These are phyloP conservation scores for Polia nebulosa DNA, from an alignment of 2,888 invertebrate species.

Conservation along the genomic window DNA sequence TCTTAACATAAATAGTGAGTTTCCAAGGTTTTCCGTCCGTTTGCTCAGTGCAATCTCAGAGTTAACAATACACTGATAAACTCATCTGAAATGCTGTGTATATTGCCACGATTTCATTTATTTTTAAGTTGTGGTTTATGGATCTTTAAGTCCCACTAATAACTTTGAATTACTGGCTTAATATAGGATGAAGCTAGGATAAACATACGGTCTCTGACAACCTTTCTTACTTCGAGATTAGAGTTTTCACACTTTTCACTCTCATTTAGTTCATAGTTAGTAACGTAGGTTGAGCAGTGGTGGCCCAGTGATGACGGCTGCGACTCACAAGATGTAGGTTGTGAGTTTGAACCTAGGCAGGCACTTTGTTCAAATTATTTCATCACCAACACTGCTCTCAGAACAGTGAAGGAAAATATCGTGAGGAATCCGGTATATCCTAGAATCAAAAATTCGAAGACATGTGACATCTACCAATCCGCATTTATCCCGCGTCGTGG, in stretches of 20 bases:
- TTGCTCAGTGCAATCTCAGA: conserved; percentile 58
- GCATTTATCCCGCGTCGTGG: too few relatives aligned
- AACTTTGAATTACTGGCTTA: not conserved
- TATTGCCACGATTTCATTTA: conserved; percentile 34
- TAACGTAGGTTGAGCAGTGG: too few relatives aligned
- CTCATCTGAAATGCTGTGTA: conserved; percentile 9
- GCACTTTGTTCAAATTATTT: too few relatives aligned
- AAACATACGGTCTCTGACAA: not conserved
- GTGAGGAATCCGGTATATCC: too few relatives aligned
- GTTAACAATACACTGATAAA: conserved; percentile 39
- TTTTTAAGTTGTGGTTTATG: conserved; percentile 3
- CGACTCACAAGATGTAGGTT: too few relatives aligned
- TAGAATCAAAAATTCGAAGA: too few relatives aligned
- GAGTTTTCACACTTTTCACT: too few relatives aligned
- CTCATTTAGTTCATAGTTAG: not conserved
- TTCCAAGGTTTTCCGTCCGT: conserved; percentile 53
- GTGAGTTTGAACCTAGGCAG: too few relatives aligned
- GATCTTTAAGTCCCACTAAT: not conserved
- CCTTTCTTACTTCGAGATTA: not conserved
- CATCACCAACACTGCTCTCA: too few relatives aligned
- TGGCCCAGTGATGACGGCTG: too few relatives aligned
- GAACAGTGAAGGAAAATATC: too few relatives aligned
- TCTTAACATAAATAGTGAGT: conserved; percentile 55
- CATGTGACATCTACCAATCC: too few relatives aligned
- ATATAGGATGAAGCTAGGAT: not conserved